Evolutionary conservation across 2,797 vertebrate genomes (phyloP), one percentile per base, ranked within the genome.

Genomic region (Mionectes olivaceus): DNA sequence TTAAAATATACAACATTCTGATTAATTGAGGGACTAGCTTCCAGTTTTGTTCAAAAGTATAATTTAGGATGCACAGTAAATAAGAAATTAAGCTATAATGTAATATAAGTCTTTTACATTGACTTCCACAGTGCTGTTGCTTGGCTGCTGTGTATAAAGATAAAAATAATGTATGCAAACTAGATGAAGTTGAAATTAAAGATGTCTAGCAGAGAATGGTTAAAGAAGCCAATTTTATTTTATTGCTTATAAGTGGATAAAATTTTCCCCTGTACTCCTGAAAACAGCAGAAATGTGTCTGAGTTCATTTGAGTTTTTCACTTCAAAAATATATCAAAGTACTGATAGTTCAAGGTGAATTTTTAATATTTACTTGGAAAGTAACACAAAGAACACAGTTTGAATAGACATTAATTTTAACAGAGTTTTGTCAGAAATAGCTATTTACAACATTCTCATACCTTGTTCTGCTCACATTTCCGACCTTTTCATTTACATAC

Each of bases 121-220:
- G 87, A 95, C 79, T 95, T 64, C 27, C 79, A 76, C 52, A 81
- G 50, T 67, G 23, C 41, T 86, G 47, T 65, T 75, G 57, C 49
- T 95, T 94, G 61, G 65, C 56, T 95, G 89, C 92, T 97, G 89
- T 86, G 86, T 85, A 95, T 60, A 89, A 97, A 96, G 94, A 97
- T 96, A 97, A 97, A 96, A 95, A 95, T 95, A 97, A 97, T 95
- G 14, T 92, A 96, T 97, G 94, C 76, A 97, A 97, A 97, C 96
- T 94, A 93, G 85, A 96, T 94, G 41, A 89, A 91, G 61, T 52
- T 95, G 75, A 83, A 97, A 95, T 96, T 95, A 96, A 95, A 95
- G 68, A 89, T 91, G 83, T 89, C 93, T 97, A 92, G 61, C 64
- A 94, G 89, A 94, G 69, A 93, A 95, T 63, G 47, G 27, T 30